A percentile compares a stretch with the other conserved stretches of the same genome.
These are phyloP conservation scores for Bungarus multicinctus DNA, from an alignment of 2,113 vertebrate species.

Conservation along the genomic window DNA sequence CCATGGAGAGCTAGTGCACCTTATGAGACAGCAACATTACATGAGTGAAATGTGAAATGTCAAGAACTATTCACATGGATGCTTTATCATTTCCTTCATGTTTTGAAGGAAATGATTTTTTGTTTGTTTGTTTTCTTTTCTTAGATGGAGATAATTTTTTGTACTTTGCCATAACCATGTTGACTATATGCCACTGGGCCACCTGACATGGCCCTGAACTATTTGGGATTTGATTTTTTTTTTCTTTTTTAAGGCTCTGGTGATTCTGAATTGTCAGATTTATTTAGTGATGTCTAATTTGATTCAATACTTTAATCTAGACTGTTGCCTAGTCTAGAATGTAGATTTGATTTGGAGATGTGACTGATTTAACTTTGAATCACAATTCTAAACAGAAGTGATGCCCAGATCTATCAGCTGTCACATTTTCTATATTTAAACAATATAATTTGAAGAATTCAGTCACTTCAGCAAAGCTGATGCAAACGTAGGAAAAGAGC, in stretches of 20 bases:
- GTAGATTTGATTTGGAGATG: neutral
- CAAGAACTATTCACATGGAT: neutral
- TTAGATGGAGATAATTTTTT: neutral
- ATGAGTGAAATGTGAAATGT: neutral
- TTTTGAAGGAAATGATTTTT: neutral
- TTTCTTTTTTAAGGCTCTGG: neutral
- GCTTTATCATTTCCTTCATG: neutral
- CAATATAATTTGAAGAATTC: neutral
- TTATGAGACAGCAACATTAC: neutral
- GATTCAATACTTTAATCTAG: neutral
- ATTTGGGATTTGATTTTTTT: too few relatives aligned
- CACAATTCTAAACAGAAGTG: neutral
- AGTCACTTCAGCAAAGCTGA: neutral
- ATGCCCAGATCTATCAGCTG: neutral
- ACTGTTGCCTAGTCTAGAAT: neutral
- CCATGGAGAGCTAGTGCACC: neutral
- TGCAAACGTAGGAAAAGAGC: neutral
- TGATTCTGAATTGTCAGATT: neutral
- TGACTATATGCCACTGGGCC: neutral
- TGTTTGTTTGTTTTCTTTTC: neutral
- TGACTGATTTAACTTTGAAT: neutral
- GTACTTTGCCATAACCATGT: neutral
- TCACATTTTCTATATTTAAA: neutral
- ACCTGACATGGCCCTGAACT: neutral
- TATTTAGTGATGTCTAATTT: neutral